Percentiles rank a stretch among this genome's conserved stretches.
Evolutionary conservation across 2,113 vertebrate species (phyloP).

Genomic region (Gymnarchus niloticus): DNA sequence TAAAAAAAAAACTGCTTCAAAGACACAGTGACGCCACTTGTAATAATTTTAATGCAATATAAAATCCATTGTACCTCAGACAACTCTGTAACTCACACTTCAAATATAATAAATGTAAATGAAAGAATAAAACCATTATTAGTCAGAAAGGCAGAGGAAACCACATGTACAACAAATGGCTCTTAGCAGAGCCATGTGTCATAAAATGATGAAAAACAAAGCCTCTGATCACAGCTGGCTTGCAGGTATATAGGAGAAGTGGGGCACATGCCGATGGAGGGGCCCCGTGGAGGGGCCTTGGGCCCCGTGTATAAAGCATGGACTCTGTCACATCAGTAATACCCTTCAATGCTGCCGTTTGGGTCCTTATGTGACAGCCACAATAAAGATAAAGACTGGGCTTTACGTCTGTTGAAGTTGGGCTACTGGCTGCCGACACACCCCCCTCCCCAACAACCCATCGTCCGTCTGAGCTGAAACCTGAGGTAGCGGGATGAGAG

Average conservation of each 20-base stretch:
- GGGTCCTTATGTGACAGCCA: background rate
- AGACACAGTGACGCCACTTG: background rate
- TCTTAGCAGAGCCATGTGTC: too few species aligned
- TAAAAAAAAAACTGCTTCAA: too few species aligned
- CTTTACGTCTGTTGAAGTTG: background rate
- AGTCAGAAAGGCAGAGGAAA: background rate
- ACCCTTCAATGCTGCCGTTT: background rate
- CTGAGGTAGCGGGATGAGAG: conserved; percentile 1
- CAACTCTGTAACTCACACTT: background rate
- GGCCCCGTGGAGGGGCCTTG: background rate
- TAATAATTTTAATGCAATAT: too few species aligned
- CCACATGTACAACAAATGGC: background rate
- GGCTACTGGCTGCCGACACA: background rate
- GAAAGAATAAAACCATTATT: background rate
- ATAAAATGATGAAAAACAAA: background rate
- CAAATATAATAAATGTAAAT: background rate
- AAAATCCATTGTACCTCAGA: background rate
- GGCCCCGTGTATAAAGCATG: background rate
- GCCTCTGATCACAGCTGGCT: background rate
- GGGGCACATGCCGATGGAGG: too few species aligned
- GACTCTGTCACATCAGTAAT: background rate
- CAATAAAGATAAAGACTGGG: conserved; percentile 12
- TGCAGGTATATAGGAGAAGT: too few species aligned
- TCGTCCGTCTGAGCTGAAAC: conserved; percentile 1
- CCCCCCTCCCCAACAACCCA: background rate